Evolutionary conservation across 2,888 invertebrate genomes (phyloP).

Genomic region (Gerris lacustris): DNA sequence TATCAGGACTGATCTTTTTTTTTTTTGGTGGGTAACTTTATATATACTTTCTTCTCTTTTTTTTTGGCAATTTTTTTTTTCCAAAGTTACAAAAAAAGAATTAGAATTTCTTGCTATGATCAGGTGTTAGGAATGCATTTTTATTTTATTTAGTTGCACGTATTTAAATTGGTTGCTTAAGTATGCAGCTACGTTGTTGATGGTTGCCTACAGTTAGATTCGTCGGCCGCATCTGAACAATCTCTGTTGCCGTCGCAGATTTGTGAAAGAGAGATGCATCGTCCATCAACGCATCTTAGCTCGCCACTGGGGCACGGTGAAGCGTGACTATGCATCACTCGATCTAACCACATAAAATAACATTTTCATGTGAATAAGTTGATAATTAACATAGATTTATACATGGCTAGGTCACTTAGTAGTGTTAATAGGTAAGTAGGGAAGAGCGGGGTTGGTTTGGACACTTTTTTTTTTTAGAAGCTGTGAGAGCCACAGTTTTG

Average conservation of each 20-base stretch:
- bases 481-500: too few relatives aligned
- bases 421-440: too few relatives aligned
- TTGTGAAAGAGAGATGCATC: conserved; percentile 59
- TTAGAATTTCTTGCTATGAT: conserved; percentile 8
- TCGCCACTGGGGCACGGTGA: conserved; percentile 70
- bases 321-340: conserved; percentile 53
- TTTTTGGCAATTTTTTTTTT: conserved; percentile 30
- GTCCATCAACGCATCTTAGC: conserved; percentile 64
- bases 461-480: too few relatives aligned
- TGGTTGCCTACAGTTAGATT: conserved; percentile 50
- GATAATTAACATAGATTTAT: too few relatives aligned
- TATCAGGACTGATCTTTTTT: too few relatives aligned
- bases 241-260: conserved; percentile 68
- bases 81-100: background rate
- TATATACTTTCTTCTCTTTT: too few relatives aligned
- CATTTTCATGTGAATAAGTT: too few relatives aligned
- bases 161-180: background rate
- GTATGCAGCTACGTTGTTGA: conserved; percentile 9
- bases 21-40: too few relatives aligned
- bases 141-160: background rate
- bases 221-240: conserved; percentile 67
- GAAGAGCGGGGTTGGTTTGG: too few relatives aligned
- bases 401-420: too few relatives aligned
- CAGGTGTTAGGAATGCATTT: conserved; percentile 50
- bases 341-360: background rate